Base-by-base conservation (phyloP, 2,888 invertebrate species). In the Phengaris alcon region DNA sequence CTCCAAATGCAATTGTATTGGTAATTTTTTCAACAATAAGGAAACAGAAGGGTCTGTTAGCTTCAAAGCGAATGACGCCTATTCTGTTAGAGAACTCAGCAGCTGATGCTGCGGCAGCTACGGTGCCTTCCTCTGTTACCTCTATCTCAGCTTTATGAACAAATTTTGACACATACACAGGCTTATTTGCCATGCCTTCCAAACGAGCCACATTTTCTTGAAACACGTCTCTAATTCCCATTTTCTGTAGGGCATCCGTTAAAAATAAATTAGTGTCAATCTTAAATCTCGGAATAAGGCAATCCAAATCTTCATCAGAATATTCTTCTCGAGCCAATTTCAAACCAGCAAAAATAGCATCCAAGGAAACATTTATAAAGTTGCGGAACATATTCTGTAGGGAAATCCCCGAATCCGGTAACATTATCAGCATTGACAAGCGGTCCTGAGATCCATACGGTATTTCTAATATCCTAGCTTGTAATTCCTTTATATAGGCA, bases 121-220 rank as follows among this genome's bases (percentile, higher is more conserved):
- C 94, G 0, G 96, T 96, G 0, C 97, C 97, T 77, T 96, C 94
- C 84, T 97, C 97, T 13, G 95, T 95, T 0, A 97, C 96, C 81
- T 96, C 95, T 79, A 97, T 96, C 80, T 94, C 94, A 2, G 96
- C 96, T 83, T 95, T 96, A 82, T 97, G 97, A 5, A 96, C 88
- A 1, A 96, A 86, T 75, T 94, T 91, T 0, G 95, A 94, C 0
- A 96, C 91, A 84, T 89, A 94, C 76, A 95, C 82, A 4, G 94
- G 89, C 9, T 90, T 87, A 0, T 89, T 85, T 7, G 94, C 90
- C 80, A 96, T 94, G 12, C 88, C 85, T 0, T 94, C 88, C 68
- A 93, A 80, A 9, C 80, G 80, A 2, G 91, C 87, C 15, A 69
- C 79, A 0, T 48, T 75, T 0, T 86, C 80, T 80, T 95, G 92